Evolutionary conservation across 1,140 invertebrate species (phyloP).

Genomic region (Drosophila nannoptera): DNA sequence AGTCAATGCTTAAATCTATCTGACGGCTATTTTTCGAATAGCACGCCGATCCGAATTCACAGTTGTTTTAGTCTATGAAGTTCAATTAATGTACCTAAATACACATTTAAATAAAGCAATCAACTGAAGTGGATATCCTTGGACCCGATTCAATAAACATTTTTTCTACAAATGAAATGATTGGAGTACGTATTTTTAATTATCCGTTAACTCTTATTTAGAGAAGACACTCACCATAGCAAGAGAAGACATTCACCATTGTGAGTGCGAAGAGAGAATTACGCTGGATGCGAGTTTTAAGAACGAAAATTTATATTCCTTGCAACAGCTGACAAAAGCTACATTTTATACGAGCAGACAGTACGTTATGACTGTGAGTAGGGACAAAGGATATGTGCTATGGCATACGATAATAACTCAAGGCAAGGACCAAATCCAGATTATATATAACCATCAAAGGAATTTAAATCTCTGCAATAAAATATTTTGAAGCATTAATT

Average conservation of each 20-base stretch:
- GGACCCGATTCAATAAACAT: no score
- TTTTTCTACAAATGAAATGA: no score
- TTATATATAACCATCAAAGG: no score
- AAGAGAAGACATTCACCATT: no score
- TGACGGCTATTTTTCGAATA: slow-evolving; percentile 19
- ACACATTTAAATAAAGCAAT: slow-evolving; percentile 26
- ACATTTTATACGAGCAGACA: not conserved
- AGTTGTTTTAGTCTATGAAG: slow-evolving; percentile 18
- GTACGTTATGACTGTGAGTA: no score
- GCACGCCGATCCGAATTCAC: slow-evolving; percentile 24
- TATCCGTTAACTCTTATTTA: no score
- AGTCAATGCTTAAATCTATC: slow-evolving; percentile 19
- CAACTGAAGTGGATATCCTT: slow-evolving; percentile 16
- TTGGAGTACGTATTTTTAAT: no score
- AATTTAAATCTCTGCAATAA: no score
- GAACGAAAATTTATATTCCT: no score
- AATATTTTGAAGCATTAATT: not conserved
- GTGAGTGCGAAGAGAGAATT: no score
- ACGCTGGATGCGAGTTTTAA: no score
- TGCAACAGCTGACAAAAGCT: not conserved
- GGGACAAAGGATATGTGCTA: not conserved
- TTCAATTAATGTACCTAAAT: slow-evolving; percentile 21
- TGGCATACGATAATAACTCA: not conserved
- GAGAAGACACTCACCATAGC: no score
- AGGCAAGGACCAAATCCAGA: not conserved